These are phyloP conservation scores for Allygus modestus DNA, from an alignment of 2,888 invertebrate genomes.

Conservation along the genomic window DNA sequence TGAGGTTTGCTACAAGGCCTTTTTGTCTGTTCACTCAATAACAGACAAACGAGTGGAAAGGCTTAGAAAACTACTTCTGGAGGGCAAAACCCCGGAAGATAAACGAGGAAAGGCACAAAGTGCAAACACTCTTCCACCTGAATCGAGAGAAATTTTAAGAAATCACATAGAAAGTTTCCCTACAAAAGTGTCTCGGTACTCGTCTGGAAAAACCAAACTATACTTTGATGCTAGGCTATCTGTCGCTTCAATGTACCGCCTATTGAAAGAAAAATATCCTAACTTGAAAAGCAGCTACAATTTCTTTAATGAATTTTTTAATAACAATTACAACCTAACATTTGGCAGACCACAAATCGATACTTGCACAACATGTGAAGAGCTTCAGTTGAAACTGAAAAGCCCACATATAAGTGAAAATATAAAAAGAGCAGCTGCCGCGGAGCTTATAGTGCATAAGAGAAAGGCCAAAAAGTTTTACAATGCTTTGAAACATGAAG, in stretches of 20 bases:
- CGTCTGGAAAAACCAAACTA: conserved; percentile 29
- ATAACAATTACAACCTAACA: conserved; percentile 66
- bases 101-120: conserved; percentile 10
- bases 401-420: conserved; percentile 64
- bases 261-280: conserved; percentile 35
- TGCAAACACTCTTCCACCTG: not conserved
- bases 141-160: not conserved
- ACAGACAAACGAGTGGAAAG: conserved; percentile 27
- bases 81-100: conserved; percentile 37
- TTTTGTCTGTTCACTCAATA: conserved; percentile 16
- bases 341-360: conserved; percentile 66
- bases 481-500: conserved; percentile 67
- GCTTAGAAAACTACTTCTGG: not conserved
- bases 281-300: conserved; percentile 59
- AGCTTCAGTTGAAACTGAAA: conserved; percentile 65
- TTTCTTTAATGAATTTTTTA: conserved; percentile 67
- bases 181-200: conserved; percentile 4
- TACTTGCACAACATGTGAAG: conserved; percentile 63
- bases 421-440: conserved; percentile 68
- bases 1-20: conserved; percentile 55
- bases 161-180: conserved; percentile 48
- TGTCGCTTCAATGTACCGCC: conserved; percentile 21
- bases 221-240: conserved; percentile 36
- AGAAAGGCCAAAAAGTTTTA: conserved; percentile 69
- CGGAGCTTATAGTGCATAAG: conserved; percentile 69